A percentile compares a stretch with the other conserved stretches of the same genome.
These are phyloP conservation scores for Unio pictorum DNA, from an alignment of 2,888 invertebrate species.

Conservation along the genomic window DNA sequence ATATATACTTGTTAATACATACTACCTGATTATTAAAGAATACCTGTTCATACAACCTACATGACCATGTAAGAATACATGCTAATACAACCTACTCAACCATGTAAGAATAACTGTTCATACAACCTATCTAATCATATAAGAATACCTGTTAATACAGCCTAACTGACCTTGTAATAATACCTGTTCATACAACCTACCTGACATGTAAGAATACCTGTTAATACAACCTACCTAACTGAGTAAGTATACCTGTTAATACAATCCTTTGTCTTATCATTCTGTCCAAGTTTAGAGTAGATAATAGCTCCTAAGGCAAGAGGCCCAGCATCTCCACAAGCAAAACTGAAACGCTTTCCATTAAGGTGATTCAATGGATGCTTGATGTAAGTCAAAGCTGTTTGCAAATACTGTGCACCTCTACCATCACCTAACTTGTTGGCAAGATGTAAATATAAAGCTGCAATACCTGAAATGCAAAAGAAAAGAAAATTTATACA, in stretches of 20 bases:
- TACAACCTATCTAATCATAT: too few species aligned
- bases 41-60: too few species aligned
- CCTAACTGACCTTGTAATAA: too few species aligned
- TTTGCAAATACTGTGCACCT: constrained; percentile 64
- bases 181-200: too few species aligned
- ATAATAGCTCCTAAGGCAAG: constrained; percentile 78
- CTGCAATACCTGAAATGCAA: constrained; percentile 75
- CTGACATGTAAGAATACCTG: not conserved
- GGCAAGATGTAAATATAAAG: constrained; percentile 77
- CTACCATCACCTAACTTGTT: constrained; percentile 19
- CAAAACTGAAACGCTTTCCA: constrained; percentile 77
- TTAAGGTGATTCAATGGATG: constrained; percentile 71
- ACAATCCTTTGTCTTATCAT: constrained; percentile 73
- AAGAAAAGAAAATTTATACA: not conserved
- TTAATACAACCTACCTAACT: not conserved
- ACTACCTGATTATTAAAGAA: too few species aligned
- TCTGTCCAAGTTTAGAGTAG: constrained; percentile 75
- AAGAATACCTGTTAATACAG: too few species aligned
- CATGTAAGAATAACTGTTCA: too few species aligned
- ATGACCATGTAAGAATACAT: too few species aligned
- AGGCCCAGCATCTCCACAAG: constrained; percentile 81
- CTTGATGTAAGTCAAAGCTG: constrained; percentile 66
- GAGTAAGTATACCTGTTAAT: constrained; percentile 42
- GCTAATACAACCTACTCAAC: too few species aligned
- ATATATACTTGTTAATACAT: too few species aligned